phyloP scores from a whole-genome alignment of 2,888 invertebrate species.

The Caenorhabditis sp. region DNA sequence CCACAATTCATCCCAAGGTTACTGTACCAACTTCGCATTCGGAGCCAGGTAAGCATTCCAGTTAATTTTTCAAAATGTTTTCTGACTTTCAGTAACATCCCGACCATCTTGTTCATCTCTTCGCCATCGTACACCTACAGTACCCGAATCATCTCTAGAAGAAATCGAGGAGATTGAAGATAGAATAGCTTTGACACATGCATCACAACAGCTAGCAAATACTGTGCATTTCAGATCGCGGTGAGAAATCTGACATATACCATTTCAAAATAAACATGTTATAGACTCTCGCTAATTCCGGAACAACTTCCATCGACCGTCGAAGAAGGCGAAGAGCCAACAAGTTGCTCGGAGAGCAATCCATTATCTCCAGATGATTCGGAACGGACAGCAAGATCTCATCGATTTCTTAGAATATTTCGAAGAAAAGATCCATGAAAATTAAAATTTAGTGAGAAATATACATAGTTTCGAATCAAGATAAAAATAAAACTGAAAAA shows the following conservation, averaged over 20 bases:
- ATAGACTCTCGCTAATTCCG: slow-evolving; percentile 54
- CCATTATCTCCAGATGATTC: slow-evolving; percentile 19
- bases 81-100: slow-evolving; percentile 20
- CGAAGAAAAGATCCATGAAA: too few species aligned
- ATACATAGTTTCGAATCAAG: too few species aligned
- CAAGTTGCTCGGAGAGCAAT: slow-evolving; percentile 13
- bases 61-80: slow-evolving; percentile 25
- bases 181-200: slow-evolving; percentile 34
- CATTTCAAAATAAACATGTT: too few species aligned
- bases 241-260: slow-evolving; percentile 17
- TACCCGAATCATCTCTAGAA: slow-evolving; percentile 36
- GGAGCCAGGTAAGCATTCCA: background rate
- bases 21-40: background rate
- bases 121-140: background rate
- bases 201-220: slow-evolving; percentile 21
- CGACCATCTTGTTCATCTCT: slow-evolving; percentile 25
- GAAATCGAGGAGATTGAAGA: slow-evolving; percentile 61
- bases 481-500: background rate
- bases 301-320: slow-evolving; percentile 55
- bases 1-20: background rate
- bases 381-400: background rate
- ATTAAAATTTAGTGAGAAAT: too few species aligned
- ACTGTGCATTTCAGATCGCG: slow-evolving; percentile 57
- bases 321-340: slow-evolving; percentile 53
- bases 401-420: background rate